These are phyloP conservation scores for Orcinus orca DNA, from an alignment of 2,113 vertebrate genomes.

Conservation along the genomic window DNA sequence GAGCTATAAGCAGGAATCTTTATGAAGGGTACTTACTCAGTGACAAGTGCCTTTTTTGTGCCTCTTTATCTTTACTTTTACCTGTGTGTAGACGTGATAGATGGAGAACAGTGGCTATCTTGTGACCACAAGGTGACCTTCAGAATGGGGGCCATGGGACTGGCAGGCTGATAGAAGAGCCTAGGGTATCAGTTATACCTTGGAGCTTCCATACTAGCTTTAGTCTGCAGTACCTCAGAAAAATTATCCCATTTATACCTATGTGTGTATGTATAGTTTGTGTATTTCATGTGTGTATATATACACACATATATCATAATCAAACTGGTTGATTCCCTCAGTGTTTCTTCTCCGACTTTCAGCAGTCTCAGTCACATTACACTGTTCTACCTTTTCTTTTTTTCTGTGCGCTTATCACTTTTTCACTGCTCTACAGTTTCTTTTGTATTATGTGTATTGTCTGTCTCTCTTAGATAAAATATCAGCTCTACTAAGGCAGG, in stretches of 20 bases:
- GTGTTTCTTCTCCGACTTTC: background rate
- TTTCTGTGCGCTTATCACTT: background rate
- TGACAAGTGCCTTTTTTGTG: background rate
- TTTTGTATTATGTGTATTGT: background rate
- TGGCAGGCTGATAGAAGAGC: background rate
- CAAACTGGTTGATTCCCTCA: background rate
- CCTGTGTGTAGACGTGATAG: background rate
- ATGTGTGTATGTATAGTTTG: background rate
- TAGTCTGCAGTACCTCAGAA: background rate
- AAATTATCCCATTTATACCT: background rate
- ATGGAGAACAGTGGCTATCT: background rate
- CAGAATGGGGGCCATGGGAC: background rate
- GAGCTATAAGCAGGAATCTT: background rate
- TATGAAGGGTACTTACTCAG: background rate
- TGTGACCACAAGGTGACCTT: background rate
- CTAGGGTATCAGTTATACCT: no score
- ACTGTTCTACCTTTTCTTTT: background rate
- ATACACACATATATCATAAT: background rate
- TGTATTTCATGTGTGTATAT: background rate
- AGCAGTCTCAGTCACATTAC: background rate
- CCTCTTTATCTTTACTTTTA: background rate
- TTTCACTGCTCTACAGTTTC: background rate
- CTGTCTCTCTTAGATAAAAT: background rate
- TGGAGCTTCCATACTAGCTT: background rate
- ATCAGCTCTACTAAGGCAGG: background rate